Base-by-base conservation (phyloP, 2,113 vertebrate genomes). In the Phyllopteryx taeniolatus region DNA sequence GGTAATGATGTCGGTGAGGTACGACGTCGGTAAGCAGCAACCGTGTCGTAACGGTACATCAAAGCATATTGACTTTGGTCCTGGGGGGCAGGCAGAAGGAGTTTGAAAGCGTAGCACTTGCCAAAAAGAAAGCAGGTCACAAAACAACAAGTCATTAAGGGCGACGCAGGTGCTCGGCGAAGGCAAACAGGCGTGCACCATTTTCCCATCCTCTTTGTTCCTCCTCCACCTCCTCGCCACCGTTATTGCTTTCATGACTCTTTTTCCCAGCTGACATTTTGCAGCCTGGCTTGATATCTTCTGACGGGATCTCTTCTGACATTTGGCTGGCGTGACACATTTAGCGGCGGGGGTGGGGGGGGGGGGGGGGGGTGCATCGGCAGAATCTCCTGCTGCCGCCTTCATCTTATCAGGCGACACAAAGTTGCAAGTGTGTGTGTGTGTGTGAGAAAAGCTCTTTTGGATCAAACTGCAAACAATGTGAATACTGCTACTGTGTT, bases 241-340 rank as follows among this genome's bases (percentile, higher is more conserved):
- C 59, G 15, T 61, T 27, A 35, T 61, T 5, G 59, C 35, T 73
- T 70, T 87, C 67, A 64, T 15, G 27, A 49, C 60, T 84, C 51
- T 62, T 60, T 61, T 35, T 42, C 71, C 63, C 22, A 66, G 79
- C 84, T 92, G 91, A 88, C 89, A 90, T 91, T 91, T 61, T 91
- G 80, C 85, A 79, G 78, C 80, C 59, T 73, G 65, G 84, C 84
- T 93, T 89, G 82, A 82, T 87, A 85, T 86, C 83, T 75, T 80
- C 76, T 84, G 85, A 89, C 86, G 76, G 86, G 88, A 82, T 86
- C 80, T 86, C 82, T 76, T 82, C 80, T 91, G 91, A 89, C 87
- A 89, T 91, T 91, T 90, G 77, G 68, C 79, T 67, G 80, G 76
- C 49, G 82, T 62, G 81, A 82, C 77, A 87, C 73, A 74, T 91